phyloP scores from a whole-genome alignment of 2,113 vertebrate genomes.

The Apistogramma diplotaenia region DNA sequence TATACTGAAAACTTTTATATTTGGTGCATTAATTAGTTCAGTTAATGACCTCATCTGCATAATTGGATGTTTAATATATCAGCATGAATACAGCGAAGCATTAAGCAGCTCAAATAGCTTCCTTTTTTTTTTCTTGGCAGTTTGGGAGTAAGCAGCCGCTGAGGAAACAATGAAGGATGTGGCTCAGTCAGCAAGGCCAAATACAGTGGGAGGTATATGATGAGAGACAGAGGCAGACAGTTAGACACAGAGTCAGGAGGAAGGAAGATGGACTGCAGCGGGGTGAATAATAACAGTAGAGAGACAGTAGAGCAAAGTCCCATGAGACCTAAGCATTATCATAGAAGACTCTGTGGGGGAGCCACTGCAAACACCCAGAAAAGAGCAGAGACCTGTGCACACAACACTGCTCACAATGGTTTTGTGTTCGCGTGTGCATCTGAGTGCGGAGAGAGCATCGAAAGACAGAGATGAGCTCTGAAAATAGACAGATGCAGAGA shows the following conservation, averaged over 20 bases:
- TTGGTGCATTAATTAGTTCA: conserved; percentile 16
- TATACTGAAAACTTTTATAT: neutral
- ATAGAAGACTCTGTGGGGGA: conserved; percentile 21
- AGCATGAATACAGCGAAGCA: neutral
- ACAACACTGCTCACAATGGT: neutral
- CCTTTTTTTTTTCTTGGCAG: neutral
- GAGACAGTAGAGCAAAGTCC: conserved; percentile 23
- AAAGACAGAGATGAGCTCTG: neutral
- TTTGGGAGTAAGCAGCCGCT: neutral
- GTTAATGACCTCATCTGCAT: conserved; percentile 15
- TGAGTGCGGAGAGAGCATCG: neutral
- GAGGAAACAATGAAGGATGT: conserved; percentile 33
- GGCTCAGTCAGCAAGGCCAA: conserved; percentile 37
- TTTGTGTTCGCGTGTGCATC: neutral
- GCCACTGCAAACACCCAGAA: conserved; percentile 14
- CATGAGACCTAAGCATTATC: conserved; percentile 20
- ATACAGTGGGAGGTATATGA: conserved; percentile 49
- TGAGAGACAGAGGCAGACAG: conserved; percentile 29
- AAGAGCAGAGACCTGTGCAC: conserved; percentile 19
- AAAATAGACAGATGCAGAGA: conserved; percentile 6
- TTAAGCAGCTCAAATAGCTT: neutral
- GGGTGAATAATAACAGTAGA: conserved; percentile 41
- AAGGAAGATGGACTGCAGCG: conserved; percentile 19
- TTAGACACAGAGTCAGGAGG: conserved; percentile 15
- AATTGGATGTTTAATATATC: conserved; percentile 2